These are phyloP conservation scores for Sialia sialis DNA, from an alignment of 2,113 vertebrate species.

Conservation along the genomic window DNA sequence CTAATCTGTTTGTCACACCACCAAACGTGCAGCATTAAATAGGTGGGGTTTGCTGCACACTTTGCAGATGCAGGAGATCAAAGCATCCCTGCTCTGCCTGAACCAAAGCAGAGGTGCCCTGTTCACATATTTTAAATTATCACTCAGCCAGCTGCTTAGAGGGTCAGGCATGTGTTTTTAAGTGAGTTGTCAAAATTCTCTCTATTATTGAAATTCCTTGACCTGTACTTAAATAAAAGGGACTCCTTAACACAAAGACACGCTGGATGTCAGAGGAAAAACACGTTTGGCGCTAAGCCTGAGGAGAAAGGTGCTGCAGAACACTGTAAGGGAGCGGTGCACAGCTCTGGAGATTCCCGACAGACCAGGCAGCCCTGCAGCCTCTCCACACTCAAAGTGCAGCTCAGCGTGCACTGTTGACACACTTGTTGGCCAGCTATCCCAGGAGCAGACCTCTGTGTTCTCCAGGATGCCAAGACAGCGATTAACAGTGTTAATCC, in stretches of 20 bases:
- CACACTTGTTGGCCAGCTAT: background rate
- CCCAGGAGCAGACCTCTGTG: background rate
- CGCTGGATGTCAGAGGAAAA: background rate
- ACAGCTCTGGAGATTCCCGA: background rate
- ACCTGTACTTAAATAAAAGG: background rate
- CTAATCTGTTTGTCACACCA: background rate
- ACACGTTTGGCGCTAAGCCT: background rate
- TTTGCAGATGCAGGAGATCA: background rate
- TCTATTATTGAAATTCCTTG: background rate
- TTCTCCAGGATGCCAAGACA: background rate
- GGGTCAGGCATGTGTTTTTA: background rate
- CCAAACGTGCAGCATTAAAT: background rate
- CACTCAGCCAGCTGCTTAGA: background rate
- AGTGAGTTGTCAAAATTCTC: background rate
- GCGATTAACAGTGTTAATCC: background rate
- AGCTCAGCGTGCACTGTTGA: background rate
- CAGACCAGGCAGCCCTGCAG: background rate
- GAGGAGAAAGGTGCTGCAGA: background rate
- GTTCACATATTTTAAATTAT: background rate
- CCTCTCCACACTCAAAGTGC: fast-evolving
- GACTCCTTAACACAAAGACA: background rate
- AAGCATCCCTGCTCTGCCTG: background rate
- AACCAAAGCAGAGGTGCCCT: background rate
- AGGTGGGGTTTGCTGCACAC: background rate
- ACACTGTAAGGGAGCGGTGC: fast-evolving